Evolutionary conservation across 1,140 invertebrate genomes (phyloP).

Genomic region (Micrasema longulum): DNA sequence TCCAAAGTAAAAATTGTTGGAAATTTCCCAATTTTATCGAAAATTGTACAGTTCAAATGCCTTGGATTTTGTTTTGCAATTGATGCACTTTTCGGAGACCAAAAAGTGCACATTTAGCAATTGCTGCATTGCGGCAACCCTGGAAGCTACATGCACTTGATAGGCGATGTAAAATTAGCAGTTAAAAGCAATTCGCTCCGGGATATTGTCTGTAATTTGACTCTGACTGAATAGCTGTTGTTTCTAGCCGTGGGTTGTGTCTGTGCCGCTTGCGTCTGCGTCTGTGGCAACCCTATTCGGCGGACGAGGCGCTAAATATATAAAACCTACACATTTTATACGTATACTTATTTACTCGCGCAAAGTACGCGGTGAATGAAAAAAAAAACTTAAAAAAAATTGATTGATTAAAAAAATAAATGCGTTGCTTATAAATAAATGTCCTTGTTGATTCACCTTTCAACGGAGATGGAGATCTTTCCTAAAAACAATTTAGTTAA

Average conservation of each 20-base stretch:
- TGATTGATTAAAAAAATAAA: no score
- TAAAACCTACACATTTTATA: slow-evolving; percentile 24
- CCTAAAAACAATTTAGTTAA: no score
- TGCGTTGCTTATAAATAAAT: no score
- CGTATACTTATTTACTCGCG: slow-evolving; percentile 4
- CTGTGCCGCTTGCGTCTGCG: no score
- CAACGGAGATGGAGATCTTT: no score
- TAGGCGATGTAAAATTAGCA: slow-evolving; percentile 42
- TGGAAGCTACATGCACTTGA: slow-evolving; percentile 20
- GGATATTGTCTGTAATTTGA: slow-evolving; percentile 46
- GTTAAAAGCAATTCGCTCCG: slow-evolving; percentile 40
- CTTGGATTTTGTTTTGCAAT: slow-evolving; percentile 2
- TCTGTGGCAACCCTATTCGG: slow-evolving; percentile 21
- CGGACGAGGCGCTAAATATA: slow-evolving; percentile 34
- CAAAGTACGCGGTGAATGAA: slow-evolving; percentile 10
- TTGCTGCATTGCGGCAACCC: slow-evolving; percentile 26
- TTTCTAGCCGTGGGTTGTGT: slow-evolving; percentile 24
- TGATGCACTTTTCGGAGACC: slow-evolving; percentile 4
- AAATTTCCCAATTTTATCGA: no score
- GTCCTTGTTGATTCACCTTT: no score
- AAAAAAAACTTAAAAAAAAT: no score
- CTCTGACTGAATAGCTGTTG: slow-evolving; percentile 37
- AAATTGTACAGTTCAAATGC: no score
- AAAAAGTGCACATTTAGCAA: slow-evolving; percentile 23
- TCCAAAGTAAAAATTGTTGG: no score